Evolutionary conservation across 2,797 vertebrate species (phyloP).

Genomic region (Oophaga sylvatica): DNA sequence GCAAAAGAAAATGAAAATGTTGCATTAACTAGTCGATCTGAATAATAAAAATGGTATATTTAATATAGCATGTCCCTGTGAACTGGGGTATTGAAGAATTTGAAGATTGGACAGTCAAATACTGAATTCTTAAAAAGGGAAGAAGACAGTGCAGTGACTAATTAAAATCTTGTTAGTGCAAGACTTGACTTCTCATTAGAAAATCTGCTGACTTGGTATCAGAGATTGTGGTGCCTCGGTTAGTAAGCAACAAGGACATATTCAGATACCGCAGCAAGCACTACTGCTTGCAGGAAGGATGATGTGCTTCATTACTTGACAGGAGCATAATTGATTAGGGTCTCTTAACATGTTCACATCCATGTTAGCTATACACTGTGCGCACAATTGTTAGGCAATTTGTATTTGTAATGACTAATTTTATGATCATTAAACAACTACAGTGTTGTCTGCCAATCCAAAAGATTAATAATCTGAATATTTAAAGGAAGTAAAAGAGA

Average conservation of each 20-base stretch:
- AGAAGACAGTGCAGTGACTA: conserved; percentile 37
- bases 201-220: conserved; percentile 51
- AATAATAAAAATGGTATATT: conserved; percentile 17
- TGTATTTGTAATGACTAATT: too few species aligned
- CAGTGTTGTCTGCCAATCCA: too few species aligned
- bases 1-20: neutral
- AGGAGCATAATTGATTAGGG: neutral
- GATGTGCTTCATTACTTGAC: conserved; percentile 25
- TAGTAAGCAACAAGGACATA: conserved; percentile 39
- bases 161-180: conserved; percentile 51
- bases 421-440: too few species aligned
- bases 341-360: neutral
- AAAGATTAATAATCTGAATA: too few species aligned
- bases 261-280: conserved; percentile 35
- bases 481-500: too few species aligned
- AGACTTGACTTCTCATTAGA: conserved; percentile 53
- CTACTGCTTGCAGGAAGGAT: neutral
- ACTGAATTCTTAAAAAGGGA: conserved; percentile 2
- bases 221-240: conserved; percentile 32
- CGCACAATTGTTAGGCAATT: too few species aligned
- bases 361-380: neutral
- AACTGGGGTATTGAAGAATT: conserved; percentile 11
- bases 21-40: conserved; percentile 8
- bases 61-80: conserved; percentile 5
- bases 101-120: conserved; percentile 29